Evolutionary conservation across 2,113 vertebrate species (phyloP), one percentile per base, ranked within the genome.

Genomic region (Amphiprion percula): DNA sequence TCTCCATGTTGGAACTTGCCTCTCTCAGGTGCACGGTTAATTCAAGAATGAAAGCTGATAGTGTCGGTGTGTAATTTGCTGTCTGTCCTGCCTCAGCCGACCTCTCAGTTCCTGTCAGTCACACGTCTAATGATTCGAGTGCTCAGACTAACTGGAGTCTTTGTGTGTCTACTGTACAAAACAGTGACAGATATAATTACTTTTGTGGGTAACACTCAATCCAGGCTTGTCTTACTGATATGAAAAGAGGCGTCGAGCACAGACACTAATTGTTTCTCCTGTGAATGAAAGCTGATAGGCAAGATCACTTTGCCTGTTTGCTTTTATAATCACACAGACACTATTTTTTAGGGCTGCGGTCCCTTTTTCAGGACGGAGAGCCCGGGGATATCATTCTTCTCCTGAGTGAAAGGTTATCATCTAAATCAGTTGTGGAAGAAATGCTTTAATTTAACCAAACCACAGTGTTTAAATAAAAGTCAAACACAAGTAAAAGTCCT

Each of bases 111-210:
- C 47, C 76, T 76, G 85, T 88, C 78, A 86, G 73, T 59, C 37
- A 15, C 82, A 52, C 61, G 12, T 76, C 87, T 75, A 3, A 82
- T 59, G 49, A 64, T 49, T 4, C 4, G 3, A 78, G 79, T 52
- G 82, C 68, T 44, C 67, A 83, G 90, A 88, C 90, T 74, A 87
- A 77, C 87, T 91, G 87, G 85, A 89, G 84, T 85, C 86, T 85
- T 80, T 84, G 84, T 84, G 77, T 26, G 78, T 79, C 59, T 19
- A 21, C 75, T 19, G 63, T 8, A 47, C 79, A 61, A 86, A 86
- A 87, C 77, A 79, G 83, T 60, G 17, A 10, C 14, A 77, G 68
- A 79, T 77, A 63, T 87, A 41, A 82, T 87, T 90, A 81, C 74
- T 74, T 69, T 21, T 82, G 84, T 61, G 84, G 82, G 67, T 60